Conservation (phyloP, 2,113 vertebrate species). For the Nanger granti region DNA sequence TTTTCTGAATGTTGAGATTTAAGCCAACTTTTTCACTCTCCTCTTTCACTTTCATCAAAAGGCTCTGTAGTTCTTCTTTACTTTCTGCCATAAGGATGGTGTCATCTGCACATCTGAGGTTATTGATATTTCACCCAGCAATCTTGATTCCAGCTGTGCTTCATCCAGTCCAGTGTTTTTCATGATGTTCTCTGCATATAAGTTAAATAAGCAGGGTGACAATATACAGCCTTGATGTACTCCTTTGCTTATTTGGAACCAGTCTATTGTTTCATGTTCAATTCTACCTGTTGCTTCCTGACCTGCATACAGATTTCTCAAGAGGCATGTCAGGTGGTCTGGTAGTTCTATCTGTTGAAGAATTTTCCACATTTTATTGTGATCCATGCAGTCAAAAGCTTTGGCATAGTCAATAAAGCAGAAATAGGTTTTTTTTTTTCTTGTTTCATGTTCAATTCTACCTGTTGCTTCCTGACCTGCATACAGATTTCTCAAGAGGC, state of each 20-base stretch:
- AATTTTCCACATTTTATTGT: background rate
- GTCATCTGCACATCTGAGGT: background rate
- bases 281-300: background rate
- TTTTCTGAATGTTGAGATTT: background rate
- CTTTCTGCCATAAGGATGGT: background rate
- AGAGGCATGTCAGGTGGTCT: accelerated
- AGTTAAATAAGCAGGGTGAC: background rate
- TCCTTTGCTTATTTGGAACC: background rate
- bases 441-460: background rate
- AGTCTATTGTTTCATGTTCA: background rate
- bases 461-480: background rate
- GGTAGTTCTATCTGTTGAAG: background rate
- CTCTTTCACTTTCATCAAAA: background rate
- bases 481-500: background rate
- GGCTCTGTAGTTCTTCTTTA: background rate
- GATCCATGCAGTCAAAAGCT: background rate
- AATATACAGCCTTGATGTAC: background rate
- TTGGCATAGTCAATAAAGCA: background rate
- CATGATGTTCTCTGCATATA: background rate
- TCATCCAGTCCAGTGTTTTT: background rate
- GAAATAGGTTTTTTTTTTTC: too few relatives aligned
- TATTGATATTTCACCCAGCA: background rate
- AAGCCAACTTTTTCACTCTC: background rate
- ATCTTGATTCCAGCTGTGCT: background rate
- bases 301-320: background rate